phyloP scores from a whole-genome alignment of 2,113 vertebrate genomes.

The Neodon shergylaensis region DNA sequence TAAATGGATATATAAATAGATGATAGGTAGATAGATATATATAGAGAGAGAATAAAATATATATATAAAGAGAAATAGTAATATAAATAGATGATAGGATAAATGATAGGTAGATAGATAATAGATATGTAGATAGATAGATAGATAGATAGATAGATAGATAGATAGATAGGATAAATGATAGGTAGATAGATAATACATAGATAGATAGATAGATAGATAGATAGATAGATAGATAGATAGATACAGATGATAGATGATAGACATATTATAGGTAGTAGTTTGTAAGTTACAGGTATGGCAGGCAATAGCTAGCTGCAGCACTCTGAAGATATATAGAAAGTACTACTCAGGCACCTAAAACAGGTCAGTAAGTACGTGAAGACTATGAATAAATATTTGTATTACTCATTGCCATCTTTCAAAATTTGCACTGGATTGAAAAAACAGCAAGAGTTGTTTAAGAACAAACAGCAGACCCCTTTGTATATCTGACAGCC shows the following conservation, averaged over 20 bases:
- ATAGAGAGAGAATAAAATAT: neutral
- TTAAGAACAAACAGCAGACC: neutral
- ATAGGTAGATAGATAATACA: neutral
- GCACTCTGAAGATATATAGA: neutral
- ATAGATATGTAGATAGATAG: neutral
- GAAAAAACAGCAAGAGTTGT: neutral
- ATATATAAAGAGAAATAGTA: neutral
- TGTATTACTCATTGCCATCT: neutral
- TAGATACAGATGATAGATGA: neutral
- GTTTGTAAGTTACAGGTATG: neutral
- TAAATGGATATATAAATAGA: neutral
- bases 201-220: neutral
- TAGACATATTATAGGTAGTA: neutral
- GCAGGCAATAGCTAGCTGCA: neutral
- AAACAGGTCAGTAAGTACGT: too few relatives aligned
- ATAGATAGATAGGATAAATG: neutral
- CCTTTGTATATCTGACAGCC: neutral
- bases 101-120: neutral
- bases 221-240: too few relatives aligned
- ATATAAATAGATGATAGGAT: neutral
- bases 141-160: too few relatives aligned
- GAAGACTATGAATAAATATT: neutral
- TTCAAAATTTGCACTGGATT: neutral
- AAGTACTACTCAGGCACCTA: rapidly evolving
- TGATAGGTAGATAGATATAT: neutral